Evolutionary conservation across 2,888 invertebrate species (phyloP).

Genomic region (Apamea anceps): DNA sequence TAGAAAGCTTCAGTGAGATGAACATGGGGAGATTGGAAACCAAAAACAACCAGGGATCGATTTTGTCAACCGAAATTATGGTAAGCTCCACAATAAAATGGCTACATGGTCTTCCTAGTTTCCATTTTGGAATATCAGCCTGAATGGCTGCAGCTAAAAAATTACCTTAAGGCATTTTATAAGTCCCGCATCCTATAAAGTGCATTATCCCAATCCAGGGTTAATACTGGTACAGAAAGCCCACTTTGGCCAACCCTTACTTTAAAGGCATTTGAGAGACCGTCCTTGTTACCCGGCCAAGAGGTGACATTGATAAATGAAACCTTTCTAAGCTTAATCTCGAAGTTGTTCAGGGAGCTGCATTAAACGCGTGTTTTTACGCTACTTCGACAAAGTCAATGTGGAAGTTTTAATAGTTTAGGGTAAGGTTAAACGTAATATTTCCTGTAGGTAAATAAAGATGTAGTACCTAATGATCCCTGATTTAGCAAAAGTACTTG

Average conservation of each 20-base stretch:
- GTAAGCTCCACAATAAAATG: not conserved
- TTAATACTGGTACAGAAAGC: conserved; percentile 8
- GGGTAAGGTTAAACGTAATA: not conserved
- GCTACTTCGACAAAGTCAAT: not conserved
- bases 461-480: not conserved
- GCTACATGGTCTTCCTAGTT: too few species aligned
- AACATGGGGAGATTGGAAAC: not conserved
- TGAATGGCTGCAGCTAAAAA: not conserved
- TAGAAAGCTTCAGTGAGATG: not conserved
- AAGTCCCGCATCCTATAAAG: not conserved
- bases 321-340: conserved; percentile 51
- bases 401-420: not conserved
- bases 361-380: conserved; percentile 24
- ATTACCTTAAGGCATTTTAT: not conserved
- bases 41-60: not conserved
- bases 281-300: conserved; percentile 45
- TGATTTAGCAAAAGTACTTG: not conserved
- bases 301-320: conserved; percentile 56
- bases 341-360: conserved; percentile 39
- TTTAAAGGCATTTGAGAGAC: conserved; percentile 31
- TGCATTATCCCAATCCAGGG: not conserved
- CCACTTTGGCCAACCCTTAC: conserved; percentile 14
- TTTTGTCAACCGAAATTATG: not conserved
- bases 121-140: too few species aligned
- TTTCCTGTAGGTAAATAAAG: not conserved